phyloP scores from a whole-genome alignment of 2,113 vertebrate genomes.

The Thinocorus orbignyianus region DNA sequence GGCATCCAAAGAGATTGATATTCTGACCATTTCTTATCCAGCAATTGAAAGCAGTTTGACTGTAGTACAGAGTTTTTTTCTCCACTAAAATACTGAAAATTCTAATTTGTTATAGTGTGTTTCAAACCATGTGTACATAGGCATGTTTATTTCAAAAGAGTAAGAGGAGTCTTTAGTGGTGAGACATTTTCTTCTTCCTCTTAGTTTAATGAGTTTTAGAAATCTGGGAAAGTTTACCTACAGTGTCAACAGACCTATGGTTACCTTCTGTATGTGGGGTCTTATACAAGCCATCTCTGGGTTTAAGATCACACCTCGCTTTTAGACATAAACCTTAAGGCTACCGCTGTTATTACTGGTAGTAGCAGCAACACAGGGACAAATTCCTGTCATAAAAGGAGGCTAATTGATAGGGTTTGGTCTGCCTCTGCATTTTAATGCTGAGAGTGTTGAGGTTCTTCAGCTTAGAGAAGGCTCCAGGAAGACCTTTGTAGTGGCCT shows the following conservation, averaged over 20 bases:
- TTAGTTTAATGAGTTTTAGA: not conserved
- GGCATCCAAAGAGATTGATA: not conserved
- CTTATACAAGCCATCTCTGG: not conserved
- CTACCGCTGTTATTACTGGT: not conserved
- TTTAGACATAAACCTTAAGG: not conserved
- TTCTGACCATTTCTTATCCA: not conserved
- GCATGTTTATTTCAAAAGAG: not conserved
- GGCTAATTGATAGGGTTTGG: not conserved
- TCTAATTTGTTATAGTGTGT: not conserved
- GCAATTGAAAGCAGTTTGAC: not conserved
- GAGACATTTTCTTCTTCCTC: rapidly evolving
- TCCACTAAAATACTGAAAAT: not conserved
- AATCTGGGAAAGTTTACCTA: not conserved
- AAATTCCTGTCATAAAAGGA: not conserved
- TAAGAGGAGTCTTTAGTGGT: not conserved
- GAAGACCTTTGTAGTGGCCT: not conserved
- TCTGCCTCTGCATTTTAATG: not conserved
- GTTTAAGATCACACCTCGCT: not conserved
- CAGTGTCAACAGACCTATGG: not conserved
- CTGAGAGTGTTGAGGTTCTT: not conserved
- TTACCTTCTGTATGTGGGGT: not conserved
- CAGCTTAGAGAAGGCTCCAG: not conserved
- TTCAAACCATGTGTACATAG: not conserved
- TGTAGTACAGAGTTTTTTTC: not conserved
- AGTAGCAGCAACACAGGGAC: not conserved